A percentile compares a stretch with the other conserved stretches of the same genome.
These are phyloP conservation scores for Montipora capitata DNA, from an alignment of 92 coral and sea anemone species.

Conservation along the genomic window DNA sequence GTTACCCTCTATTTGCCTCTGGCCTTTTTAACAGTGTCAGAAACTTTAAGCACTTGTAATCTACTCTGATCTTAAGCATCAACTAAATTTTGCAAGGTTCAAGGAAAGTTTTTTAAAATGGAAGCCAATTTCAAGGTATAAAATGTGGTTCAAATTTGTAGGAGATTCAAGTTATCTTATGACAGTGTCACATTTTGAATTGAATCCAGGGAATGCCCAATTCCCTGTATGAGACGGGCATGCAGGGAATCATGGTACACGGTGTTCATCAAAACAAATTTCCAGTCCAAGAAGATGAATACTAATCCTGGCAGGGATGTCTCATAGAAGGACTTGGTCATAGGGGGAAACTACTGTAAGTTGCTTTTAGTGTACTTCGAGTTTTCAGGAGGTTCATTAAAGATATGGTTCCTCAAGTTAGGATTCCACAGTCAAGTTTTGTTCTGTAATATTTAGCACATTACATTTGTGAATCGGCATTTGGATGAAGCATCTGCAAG, in stretches of 20 bases:
- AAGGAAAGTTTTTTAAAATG: slow-evolving; percentile 24
- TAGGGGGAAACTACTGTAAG: slow-evolving; percentile 28
- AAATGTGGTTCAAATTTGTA: slow-evolving; percentile 5
- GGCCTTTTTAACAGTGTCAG: slow-evolving; percentile 27
- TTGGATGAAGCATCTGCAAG: slow-evolving; percentile 11
- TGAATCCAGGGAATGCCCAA: slow-evolving; percentile 34
- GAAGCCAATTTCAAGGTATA: neutral
- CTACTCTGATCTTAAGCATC: slow-evolving; percentile 28
- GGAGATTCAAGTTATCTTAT: neutral
- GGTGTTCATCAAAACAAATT: neutral
- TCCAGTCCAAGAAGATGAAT: slow-evolving; percentile 3
- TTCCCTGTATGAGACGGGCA: slow-evolving; percentile 36
- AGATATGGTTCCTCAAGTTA: slow-evolving; percentile 20
- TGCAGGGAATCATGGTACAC: slow-evolving; percentile 16
- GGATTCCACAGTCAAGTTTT: slow-evolving; percentile 5
- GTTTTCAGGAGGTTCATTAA: slow-evolving; percentile 17
- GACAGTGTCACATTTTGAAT: slow-evolving; percentile 19
- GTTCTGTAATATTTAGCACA: slow-evolving; percentile 31
- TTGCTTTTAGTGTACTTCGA: slow-evolving; percentile 27
- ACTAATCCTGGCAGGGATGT: neutral
- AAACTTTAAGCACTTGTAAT: slow-evolving; percentile 32
- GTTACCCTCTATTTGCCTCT: slow-evolving; percentile 18
- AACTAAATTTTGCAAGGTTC: slow-evolving; percentile 30
- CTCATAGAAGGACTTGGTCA: slow-evolving; percentile 18
- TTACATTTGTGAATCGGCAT: slow-evolving; percentile 29